These are phyloP conservation scores for Porites rus DNA, from an alignment of 92 coral and sea anemone species.

Conservation along the genomic window DNA sequence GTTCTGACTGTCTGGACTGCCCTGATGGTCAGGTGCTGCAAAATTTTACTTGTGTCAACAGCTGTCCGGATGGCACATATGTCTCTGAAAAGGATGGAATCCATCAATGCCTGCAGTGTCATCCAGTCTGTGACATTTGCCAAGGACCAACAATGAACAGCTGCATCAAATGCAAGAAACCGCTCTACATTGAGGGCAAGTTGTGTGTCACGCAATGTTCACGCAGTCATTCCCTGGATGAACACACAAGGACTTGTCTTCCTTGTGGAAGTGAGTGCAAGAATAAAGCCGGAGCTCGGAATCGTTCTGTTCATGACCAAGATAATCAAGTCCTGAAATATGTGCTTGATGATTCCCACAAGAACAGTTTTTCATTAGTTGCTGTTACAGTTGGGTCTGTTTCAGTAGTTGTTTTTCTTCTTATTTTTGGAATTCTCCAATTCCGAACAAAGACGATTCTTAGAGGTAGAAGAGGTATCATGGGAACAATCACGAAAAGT, in stretches of 20 bases:
- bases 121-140: slow-evolving; percentile 88
- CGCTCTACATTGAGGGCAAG: slow-evolving; percentile 77
- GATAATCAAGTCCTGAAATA: slow-evolving; percentile 42
- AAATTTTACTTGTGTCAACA: slow-evolving; percentile 74
- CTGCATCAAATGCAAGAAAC: slow-evolving; percentile 74
- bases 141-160: slow-evolving; percentile 66
- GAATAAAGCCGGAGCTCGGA: slow-evolving; percentile 41
- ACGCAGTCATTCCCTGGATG: slow-evolving; percentile 55
- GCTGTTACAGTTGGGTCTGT: slow-evolving; percentile 55
- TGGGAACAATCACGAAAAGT: slow-evolving; percentile 3
- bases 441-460: slow-evolving; percentile 55
- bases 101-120: slow-evolving; percentile 74
- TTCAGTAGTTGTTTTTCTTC: slow-evolving; percentile 61
- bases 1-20: slow-evolving; percentile 82
- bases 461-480: slow-evolving; percentile 34
- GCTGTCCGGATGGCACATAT: slow-evolving; percentile 78
- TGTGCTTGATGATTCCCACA: slow-evolving; percentile 66
- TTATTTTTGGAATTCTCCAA: slow-evolving; percentile 81
- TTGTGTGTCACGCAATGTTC: slow-evolving; percentile 91
- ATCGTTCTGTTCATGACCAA: slow-evolving; percentile 80
- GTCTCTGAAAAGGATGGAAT: slow-evolving; percentile 37
- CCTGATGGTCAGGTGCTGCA: slow-evolving; percentile 46
- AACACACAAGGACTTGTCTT: slow-evolving; percentile 70
- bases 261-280: slow-evolving; percentile 76
- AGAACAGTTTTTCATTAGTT: slow-evolving; percentile 54